Evolutionary conservation across 2,888 invertebrate species (phyloP).

Genomic region (Cerastis rubricosa): DNA sequence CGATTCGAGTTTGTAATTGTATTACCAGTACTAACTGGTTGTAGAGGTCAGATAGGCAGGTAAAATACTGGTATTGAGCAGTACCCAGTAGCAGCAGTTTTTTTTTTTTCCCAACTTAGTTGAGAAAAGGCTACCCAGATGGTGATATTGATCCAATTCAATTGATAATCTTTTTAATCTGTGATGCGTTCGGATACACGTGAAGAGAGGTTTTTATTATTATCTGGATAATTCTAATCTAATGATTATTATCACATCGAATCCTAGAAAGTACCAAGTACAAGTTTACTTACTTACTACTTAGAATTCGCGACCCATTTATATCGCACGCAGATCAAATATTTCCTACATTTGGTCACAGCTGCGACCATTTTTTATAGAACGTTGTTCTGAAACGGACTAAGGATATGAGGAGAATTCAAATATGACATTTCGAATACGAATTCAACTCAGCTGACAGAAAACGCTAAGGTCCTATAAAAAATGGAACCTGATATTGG

Average conservation of each 20-base stretch:
- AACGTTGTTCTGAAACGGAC: constrained; percentile 39
- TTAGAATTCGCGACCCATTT: constrained; percentile 15
- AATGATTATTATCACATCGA: neutral
- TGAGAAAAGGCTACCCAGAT: too few species aligned
- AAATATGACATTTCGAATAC: constrained; percentile 48
- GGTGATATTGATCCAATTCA: too few species aligned
- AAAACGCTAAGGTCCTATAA: neutral
- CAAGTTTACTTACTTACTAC: neutral
- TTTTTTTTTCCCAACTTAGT: too few species aligned
- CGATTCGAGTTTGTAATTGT: too few species aligned
- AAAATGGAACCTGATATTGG: constrained; percentile 1
- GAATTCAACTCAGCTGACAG: constrained; percentile 15
- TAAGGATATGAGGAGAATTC: constrained; percentile 53
- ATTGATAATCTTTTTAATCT: too few species aligned
- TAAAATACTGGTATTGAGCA: neutral
- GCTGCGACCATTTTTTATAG: constrained; percentile 54
- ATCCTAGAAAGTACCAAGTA: neutral
- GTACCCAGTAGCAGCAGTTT: too few species aligned
- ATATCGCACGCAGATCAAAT: constrained; percentile 41
- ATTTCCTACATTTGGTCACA: constrained; percentile 49
- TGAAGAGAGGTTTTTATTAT: neutral
- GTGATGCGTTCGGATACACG: neutral
- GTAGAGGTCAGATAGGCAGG: neutral
- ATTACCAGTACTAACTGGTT: neutral
- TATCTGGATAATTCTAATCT: neutral